Percentiles rank a stretch among this genome's conserved stretches.
Conservation (phyloP, 2,113 vertebrate genomes). For the Notarius lentiginosus region DNA sequence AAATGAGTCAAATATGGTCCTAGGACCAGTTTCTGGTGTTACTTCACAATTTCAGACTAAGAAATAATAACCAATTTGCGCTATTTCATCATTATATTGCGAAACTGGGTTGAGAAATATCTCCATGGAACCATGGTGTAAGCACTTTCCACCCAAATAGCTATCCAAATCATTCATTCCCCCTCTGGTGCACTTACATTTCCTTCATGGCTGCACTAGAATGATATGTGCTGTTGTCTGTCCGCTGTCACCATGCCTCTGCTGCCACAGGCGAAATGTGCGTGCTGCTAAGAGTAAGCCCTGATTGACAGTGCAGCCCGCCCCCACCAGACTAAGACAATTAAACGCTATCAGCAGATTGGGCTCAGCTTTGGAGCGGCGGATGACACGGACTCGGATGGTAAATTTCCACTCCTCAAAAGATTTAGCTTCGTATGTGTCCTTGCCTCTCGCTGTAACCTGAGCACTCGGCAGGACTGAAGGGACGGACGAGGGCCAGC, state of each 20-base stretch:
- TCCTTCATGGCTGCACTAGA: slow-evolving; percentile 55
- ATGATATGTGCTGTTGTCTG: slow-evolving; percentile 38
- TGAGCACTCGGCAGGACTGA: slow-evolving; percentile 40
- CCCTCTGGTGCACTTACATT: slow-evolving; percentile 51
- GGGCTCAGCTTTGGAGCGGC: slow-evolving; percentile 38
- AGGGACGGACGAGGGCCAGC: slow-evolving; percentile 10
- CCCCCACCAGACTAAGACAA: slow-evolving; percentile 53
- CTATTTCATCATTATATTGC: background rate
- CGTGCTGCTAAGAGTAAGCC: slow-evolving; percentile 44
- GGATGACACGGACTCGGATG: slow-evolving; percentile 43
- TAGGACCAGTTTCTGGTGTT: background rate
- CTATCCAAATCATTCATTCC: background rate
- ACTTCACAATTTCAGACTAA: background rate
- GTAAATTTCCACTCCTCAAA: slow-evolving; percentile 70
- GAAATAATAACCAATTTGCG: background rate
- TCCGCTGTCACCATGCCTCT: slow-evolving; percentile 56
- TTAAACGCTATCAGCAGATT: slow-evolving; percentile 59
- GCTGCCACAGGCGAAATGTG: slow-evolving; percentile 35
- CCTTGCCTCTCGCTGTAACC: slow-evolving; percentile 38
- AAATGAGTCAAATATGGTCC: background rate
- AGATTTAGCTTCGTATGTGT: slow-evolving; percentile 32
- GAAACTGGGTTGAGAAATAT: background rate
- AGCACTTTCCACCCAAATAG: background rate
- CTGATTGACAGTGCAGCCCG: slow-evolving; percentile 45
- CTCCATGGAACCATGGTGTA: background rate